A percentile compares a stretch with the other conserved stretches of the same genome.
Evolutionary conservation across 2,888 invertebrate genomes (phyloP).

Genomic region (Noctuana brunneofusca): DNA sequence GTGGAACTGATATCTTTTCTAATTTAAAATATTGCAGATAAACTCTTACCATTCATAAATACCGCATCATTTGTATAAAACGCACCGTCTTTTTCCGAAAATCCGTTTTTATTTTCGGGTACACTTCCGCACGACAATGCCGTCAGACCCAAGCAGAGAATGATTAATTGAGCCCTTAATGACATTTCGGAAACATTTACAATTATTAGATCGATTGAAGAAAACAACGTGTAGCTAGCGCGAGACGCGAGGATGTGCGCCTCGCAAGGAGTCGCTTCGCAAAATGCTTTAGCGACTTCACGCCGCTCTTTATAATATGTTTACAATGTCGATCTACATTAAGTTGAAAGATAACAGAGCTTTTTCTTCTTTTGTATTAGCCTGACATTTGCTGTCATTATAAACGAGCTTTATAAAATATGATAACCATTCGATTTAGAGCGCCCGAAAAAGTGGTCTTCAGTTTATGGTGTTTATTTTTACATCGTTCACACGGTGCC

Average conservation of each 20-base stretch:
- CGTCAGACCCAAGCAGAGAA: slow-evolving; percentile 53
- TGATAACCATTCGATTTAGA: slow-evolving; percentile 60
- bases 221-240: slow-evolving; percentile 40
- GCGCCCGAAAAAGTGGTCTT: slow-evolving; percentile 51
- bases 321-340: slow-evolving; percentile 73
- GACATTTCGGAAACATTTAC: slow-evolving; percentile 61
- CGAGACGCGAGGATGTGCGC: slow-evolving; percentile 70
- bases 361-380: slow-evolving; percentile 73
- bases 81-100: slow-evolving; percentile 68
- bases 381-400: slow-evolving; percentile 62
- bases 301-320: slow-evolving; percentile 77
- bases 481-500: slow-evolving; percentile 51
- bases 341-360: slow-evolving; percentile 76
- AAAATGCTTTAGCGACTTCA: slow-evolving; percentile 71
- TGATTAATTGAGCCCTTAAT: slow-evolving; percentile 55
- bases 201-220: slow-evolving; percentile 32
- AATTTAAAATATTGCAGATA: not conserved
- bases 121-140: slow-evolving; percentile 62
- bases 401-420: slow-evolving; percentile 63
- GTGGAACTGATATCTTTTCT: no score
- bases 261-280: slow-evolving; percentile 75
- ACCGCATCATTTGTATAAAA: slow-evolving; percentile 77
- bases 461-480: slow-evolving; percentile 58
- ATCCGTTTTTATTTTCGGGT: slow-evolving; percentile 56
- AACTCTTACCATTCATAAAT: slow-evolving; percentile 72